phyloP scores from a whole-genome alignment of 2,797 vertebrate species.

The Halcyon chelicuti region DNA sequence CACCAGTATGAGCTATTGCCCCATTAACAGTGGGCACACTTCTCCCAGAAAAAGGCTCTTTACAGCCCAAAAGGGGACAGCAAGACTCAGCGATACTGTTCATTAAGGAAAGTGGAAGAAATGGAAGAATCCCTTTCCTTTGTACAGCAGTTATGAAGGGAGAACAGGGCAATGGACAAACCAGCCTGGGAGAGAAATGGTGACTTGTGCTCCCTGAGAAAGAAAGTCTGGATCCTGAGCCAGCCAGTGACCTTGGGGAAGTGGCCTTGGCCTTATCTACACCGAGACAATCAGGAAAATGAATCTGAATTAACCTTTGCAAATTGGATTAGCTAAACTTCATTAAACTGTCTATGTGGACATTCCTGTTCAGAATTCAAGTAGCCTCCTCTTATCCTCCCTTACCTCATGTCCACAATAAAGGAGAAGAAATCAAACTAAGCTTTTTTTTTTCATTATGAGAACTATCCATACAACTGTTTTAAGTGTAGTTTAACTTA shows the following conservation, averaged over 20 bases:
- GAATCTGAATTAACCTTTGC: constrained; percentile 65
- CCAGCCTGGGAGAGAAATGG: neutral
- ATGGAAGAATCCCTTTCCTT: neutral
- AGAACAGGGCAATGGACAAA: neutral
- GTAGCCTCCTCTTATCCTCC: neutral
- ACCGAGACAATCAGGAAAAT: constrained; percentile 46
- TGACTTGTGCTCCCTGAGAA: neutral
- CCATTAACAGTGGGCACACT: neutral
- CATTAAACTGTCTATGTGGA: constrained; percentile 58
- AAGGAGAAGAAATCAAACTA: neutral
- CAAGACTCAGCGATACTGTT: neutral
- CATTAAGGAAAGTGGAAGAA: neutral
- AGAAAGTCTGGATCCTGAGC: neutral
- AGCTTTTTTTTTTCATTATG: neutral
- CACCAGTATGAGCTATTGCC: neutral
- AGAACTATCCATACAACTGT: neutral
- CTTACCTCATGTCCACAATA: neutral
- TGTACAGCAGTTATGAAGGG: neutral
- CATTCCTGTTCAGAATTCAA: constrained; percentile 55
- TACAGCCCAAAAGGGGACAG: neutral
- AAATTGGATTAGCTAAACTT: constrained; percentile 65
- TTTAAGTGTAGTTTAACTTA: constrained; percentile 1
- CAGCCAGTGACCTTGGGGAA: constrained; percentile 21
- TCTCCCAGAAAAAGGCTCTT: neutral
- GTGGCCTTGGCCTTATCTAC: constrained; percentile 50